Conservation (phyloP, 2,113 vertebrate genomes). For the Ursus arctos region DNA sequence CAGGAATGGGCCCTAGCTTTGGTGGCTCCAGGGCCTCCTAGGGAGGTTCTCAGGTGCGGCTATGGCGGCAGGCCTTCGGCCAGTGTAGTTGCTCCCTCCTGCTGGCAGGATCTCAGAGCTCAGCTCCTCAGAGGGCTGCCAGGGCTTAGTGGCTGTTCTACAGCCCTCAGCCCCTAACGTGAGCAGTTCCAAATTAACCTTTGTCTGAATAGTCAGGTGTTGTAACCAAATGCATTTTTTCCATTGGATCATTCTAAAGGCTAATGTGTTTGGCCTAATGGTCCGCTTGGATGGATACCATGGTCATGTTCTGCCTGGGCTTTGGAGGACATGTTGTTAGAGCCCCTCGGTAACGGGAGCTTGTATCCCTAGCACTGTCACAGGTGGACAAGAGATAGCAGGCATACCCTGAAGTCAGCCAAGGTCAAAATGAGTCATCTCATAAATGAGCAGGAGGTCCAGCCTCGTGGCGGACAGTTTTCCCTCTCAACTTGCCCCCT, state of each 20-base stretch:
- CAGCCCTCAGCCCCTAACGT: not conserved
- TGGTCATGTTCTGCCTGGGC: not conserved
- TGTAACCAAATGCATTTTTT: not conserved
- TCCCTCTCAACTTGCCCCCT: not conserved
- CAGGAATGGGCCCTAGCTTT: not conserved
- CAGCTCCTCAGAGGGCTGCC: not conserved
- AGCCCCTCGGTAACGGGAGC: not conserved
- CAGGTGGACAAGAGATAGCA: not conserved
- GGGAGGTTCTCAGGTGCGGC: not conserved
- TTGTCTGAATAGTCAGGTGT: not conserved
- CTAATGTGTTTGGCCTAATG: not conserved
- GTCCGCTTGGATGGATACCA: not conserved
- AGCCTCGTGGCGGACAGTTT: no score
- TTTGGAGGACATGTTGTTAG: not conserved
- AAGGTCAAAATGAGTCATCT: not conserved
- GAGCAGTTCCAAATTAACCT: not conserved
- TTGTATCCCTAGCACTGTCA: not conserved
- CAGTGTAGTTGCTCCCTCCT: not conserved
- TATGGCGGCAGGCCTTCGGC: not conserved
- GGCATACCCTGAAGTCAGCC: not conserved
- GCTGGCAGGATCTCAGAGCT: not conserved
- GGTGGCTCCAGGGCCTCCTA: not conserved
- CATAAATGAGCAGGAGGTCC: not conserved
- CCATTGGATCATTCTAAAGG: not conserved
- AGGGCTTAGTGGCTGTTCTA: not conserved